phyloP scores from a whole-genome alignment of 2,113 vertebrate genomes.

The Chaetura pelagica region DNA sequence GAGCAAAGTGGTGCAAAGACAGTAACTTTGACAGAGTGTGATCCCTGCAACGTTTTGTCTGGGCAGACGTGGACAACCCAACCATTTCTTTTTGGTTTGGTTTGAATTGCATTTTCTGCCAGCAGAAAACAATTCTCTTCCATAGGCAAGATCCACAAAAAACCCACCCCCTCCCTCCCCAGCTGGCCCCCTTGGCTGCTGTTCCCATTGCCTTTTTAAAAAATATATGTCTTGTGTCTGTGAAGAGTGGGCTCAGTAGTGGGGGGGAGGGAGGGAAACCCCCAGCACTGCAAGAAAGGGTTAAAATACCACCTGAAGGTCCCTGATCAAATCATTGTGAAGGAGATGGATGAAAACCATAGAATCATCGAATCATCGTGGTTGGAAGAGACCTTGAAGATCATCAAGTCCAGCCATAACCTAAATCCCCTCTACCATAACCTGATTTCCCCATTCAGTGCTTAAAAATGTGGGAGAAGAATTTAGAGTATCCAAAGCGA shows the following conservation, averaged over 20 bases:
- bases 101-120: slow-evolving; percentile 43
- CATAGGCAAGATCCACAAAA: slow-evolving; percentile 30
- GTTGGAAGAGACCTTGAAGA: too few species aligned
- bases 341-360: not conserved
- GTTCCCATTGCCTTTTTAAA: slow-evolving; percentile 31
- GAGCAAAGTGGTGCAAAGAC: slow-evolving; percentile 19
- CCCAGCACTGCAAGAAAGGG: not conserved
- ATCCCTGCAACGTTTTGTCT: not conserved
- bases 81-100: not conserved
- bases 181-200: not conserved
- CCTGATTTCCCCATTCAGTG: too few species aligned
- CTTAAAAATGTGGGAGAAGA: too few species aligned
- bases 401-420: too few species aligned
- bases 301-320: not conserved
- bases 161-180: not conserved
- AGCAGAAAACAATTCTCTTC: slow-evolving; percentile 61
- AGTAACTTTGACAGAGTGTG: not conserved
- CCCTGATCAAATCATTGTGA: not conserved
- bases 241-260: not conserved
- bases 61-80: slow-evolving; percentile 38
- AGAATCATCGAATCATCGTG: too few species aligned
- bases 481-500: not conserved
- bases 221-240: not conserved
- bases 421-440: too few species aligned
- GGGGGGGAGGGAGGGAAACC: fast-evolving